Percentiles rank a stretch among this genome's conserved stretches.
Conservation (phyloP, 2,113 vertebrate genomes). For the Regulus satrapa region DNA sequence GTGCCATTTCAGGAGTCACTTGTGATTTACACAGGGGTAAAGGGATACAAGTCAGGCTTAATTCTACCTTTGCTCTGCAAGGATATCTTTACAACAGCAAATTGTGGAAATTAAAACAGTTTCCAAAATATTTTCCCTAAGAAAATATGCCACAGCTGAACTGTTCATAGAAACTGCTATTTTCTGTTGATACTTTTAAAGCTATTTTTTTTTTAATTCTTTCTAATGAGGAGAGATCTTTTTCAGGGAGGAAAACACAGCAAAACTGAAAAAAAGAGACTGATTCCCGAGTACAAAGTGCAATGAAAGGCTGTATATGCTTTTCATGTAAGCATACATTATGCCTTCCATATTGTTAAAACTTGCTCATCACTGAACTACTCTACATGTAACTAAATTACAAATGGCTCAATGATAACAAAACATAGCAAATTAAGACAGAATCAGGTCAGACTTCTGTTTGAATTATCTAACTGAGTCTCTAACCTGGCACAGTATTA, state of each 20-base stretch:
- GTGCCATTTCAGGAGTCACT: not conserved
- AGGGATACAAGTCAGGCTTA: not conserved
- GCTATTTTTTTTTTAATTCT: slow-evolving; percentile 26
- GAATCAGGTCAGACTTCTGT: slow-evolving; percentile 48
- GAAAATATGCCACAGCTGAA: not conserved
- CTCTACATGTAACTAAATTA: slow-evolving; percentile 61
- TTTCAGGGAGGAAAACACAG: slow-evolving; percentile 38
- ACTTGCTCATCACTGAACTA: slow-evolving; percentile 51
- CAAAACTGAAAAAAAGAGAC: not conserved
- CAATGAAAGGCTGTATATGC: slow-evolving; percentile 46
- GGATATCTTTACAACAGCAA: not conserved
- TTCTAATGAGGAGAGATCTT: slow-evolving; percentile 39
- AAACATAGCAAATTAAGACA: slow-evolving; percentile 63
- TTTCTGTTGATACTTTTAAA: slow-evolving; percentile 35
- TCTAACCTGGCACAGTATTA: slow-evolving; percentile 28
- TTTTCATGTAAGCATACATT: slow-evolving; percentile 46
- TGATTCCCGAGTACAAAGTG: slow-evolving; percentile 38
- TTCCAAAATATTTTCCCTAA: slow-evolving; percentile 38
- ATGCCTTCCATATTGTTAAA: slow-evolving; percentile 56
- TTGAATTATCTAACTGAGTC: slow-evolving; percentile 42
- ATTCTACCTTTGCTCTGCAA: not conserved
- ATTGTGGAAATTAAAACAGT: not conserved
- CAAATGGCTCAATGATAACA: slow-evolving; percentile 63
- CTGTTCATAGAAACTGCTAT: slow-evolving; percentile 5
- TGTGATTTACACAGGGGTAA: not conserved